Evolutionary conservation across 2,888 invertebrate species (phyloP).

Genomic region (Agrotis segetum): DNA sequence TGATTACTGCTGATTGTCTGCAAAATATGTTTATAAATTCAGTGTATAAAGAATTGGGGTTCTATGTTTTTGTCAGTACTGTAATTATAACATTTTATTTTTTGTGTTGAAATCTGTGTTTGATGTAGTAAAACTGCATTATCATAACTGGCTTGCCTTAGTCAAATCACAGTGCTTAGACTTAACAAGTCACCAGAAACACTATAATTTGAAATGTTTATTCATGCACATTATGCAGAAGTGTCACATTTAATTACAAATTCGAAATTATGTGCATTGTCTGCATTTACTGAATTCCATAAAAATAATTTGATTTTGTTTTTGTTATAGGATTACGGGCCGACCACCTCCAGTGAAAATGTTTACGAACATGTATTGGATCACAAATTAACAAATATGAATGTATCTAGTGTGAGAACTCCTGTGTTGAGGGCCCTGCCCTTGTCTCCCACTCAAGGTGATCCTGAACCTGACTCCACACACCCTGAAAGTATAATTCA

Average conservation of each 20-base stretch:
- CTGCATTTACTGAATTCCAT: constrained; percentile 24
- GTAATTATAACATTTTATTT: background rate
- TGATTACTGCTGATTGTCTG: constrained; percentile 55
- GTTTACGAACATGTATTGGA: constrained; percentile 87
- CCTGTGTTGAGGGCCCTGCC: constrained; percentile 86
- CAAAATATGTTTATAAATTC: constrained; percentile 72
- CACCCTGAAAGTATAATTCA: constrained; percentile 87
- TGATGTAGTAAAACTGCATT: constrained; percentile 8
- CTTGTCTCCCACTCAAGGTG: constrained; percentile 81
- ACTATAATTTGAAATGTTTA: constrained; percentile 41
- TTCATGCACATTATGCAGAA: constrained; percentile 41
- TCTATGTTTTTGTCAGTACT: too few relatives aligned
- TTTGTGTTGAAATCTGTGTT: background rate
- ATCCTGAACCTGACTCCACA: constrained; percentile 88
- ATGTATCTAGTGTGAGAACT: constrained; percentile 86
- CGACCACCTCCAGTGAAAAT: constrained; percentile 90
- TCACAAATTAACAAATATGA: constrained; percentile 89
- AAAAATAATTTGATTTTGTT: constrained; percentile 52
- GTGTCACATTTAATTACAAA: constrained; percentile 30
- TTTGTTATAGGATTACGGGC: constrained; percentile 90
- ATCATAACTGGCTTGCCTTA: constrained; percentile 4
- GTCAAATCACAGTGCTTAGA: constrained; percentile 8
- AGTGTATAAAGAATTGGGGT: constrained; percentile 51
- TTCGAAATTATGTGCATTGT: constrained; percentile 30
- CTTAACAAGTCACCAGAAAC: constrained; percentile 16